Conservation (phyloP, 2,113 vertebrate species). For the Daubentonia madagascariensis region DNA sequence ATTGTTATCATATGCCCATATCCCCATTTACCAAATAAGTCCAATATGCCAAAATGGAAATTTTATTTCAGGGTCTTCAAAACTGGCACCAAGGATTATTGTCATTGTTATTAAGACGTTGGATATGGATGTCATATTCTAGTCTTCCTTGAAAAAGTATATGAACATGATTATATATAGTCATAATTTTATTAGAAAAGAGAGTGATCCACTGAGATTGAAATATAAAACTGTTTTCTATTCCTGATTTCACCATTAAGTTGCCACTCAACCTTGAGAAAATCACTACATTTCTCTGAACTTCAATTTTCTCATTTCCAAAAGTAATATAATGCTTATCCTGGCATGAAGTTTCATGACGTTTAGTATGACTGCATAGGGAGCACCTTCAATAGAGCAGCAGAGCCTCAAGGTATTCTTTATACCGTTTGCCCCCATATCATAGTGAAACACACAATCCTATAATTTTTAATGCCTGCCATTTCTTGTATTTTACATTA, state of each 20-base stretch:
- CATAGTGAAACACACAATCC: neutral
- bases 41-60: neutral
- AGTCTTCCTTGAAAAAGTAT: neutral
- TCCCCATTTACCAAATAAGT: neutral
- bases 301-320: slow-evolving; percentile 5
- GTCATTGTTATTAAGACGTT: neutral
- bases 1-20: neutral
- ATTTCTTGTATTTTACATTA: neutral
- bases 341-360: neutral
- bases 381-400: neutral
- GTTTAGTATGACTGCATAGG: neutral
- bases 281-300: neutral
- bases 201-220: neutral
- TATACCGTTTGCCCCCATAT: rapidly evolving
- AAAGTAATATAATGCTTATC: neutral
- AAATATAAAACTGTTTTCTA: neutral
- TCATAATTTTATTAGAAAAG: neutral
- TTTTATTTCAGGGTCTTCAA: neutral
- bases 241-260: slow-evolving; percentile 17
- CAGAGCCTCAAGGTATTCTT: neutral
- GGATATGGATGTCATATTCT: neutral
- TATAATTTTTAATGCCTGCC: rapidly evolving
- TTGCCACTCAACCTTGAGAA: neutral
- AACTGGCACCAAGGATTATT: neutral
- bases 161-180: neutral